Base-by-base conservation (phyloP, 2,797 vertebrate species). In the Aotus griseimembra region DNA sequence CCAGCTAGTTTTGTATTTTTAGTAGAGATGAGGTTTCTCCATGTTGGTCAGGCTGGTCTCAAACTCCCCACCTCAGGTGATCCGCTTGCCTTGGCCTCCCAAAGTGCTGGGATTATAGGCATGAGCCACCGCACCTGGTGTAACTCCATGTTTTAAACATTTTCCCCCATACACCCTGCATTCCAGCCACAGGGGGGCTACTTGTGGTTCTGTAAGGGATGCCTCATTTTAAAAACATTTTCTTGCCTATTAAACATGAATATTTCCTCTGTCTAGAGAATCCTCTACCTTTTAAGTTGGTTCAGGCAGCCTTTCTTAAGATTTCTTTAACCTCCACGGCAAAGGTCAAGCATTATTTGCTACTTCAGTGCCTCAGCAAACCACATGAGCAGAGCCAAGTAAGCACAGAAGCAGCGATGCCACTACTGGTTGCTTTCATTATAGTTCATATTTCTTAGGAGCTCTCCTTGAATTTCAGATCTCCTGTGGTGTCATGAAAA, bases 391-490 rank as follows among this genome's bases (percentile, higher is more conserved):
- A 58, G 58, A 90, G 55, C 81, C 39, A 19, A 15, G 19, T 39
- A 50, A 57, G 46, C 36, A 33, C 30, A 77, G 58, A 79, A 41
- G 67, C 15, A 3, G 46, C 4, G 20, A 24, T 7, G 46, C 28
- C 15, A 1, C 4, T 2, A 0, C 5, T 20, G 7, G 64, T 1
- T 52, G 58, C 17, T 30, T 3, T 81, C 19, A 10, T 15, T 33
- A 33, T 14, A 58, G 39, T n/a, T 84, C 6, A 0, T 61, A 0
- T 55, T 52, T 39, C n/a, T 64, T 26, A 48, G 52, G 8, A 5
- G 0, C 67, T 11, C 19, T 15, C 15, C 33, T 50, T 7, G 26
- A 12, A 0, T 41, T 20, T 50, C 90, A 48, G 13, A 55, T 39
- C 55, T 80, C 28, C 24, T 39, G 30, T 17, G 28, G 10, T 24